These are phyloP conservation scores for Heliconius congener DNA, from an alignment of 1,140 invertebrate species.

Conservation along the genomic window DNA sequence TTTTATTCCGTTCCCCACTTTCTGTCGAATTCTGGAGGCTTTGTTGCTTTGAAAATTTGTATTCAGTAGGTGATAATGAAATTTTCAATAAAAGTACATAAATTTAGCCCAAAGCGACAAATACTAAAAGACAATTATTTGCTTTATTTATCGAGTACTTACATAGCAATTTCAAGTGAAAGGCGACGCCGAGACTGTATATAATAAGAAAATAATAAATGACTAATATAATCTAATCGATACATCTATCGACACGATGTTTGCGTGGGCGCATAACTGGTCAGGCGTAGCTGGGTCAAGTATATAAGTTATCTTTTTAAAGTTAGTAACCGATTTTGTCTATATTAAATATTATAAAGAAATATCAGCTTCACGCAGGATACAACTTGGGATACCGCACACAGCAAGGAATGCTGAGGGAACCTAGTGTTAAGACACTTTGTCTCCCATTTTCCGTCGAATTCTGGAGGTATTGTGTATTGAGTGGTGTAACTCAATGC, in stretches of 20 bases:
- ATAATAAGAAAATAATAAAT: slow-evolving; percentile 30
- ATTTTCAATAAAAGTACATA: slow-evolving; percentile 6
- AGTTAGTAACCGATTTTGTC: background rate
- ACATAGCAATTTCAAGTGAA: slow-evolving; percentile 20
- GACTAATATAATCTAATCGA: slow-evolving; percentile 27
- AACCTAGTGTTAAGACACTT: too few relatives aligned
- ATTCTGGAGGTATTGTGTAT: too few relatives aligned
- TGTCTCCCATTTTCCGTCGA: too few relatives aligned
- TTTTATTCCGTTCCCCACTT: too few relatives aligned
- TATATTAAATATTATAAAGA: too few relatives aligned
- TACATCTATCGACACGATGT: slow-evolving; percentile 28
- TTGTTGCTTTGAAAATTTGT: too few relatives aligned
- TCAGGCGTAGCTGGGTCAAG: background rate
- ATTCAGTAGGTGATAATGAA: background rate
- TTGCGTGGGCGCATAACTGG: slow-evolving; percentile 20
- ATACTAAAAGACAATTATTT: slow-evolving; percentile 20
- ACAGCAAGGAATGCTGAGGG: too few relatives aligned
- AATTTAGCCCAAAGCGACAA: too few relatives aligned
- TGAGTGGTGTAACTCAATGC: too few relatives aligned
- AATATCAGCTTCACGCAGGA: too few relatives aligned
- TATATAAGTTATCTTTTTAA: background rate
- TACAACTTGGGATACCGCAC: too few relatives aligned
- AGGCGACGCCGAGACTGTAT: slow-evolving; percentile 7
- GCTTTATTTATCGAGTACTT: slow-evolving; percentile 14
- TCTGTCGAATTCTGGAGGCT: too few relatives aligned